These are phyloP conservation scores for Phoebastria nigripes DNA, from an alignment of 2,797 vertebrate species.

Conservation along the genomic window DNA sequence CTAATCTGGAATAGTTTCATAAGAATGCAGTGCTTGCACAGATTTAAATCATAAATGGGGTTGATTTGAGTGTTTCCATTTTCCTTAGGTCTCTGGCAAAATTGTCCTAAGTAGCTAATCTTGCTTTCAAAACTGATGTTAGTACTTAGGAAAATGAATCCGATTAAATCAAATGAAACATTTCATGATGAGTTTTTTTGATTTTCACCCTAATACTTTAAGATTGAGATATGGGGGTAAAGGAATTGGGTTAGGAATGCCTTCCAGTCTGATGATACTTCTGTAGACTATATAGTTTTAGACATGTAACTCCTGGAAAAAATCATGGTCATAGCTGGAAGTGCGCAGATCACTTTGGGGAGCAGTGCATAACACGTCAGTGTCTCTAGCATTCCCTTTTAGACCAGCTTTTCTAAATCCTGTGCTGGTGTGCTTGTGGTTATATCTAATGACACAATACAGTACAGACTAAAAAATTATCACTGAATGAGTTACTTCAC, in stretches of 20 bases:
- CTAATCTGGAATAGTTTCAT: neutral
- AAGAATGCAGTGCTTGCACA: neutral
- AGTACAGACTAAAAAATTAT: neutral
- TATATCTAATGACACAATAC: neutral
- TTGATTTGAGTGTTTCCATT: neutral
- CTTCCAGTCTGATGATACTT: neutral
- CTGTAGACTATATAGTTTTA: neutral
- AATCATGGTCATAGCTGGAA: neutral
- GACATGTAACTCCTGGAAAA: neutral
- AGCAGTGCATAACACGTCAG: neutral
- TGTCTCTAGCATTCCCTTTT: neutral
- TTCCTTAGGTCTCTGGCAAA: neutral
- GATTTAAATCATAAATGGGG: neutral
- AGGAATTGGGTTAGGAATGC: neutral
- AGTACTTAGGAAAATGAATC: neutral
- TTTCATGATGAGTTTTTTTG: neutral
- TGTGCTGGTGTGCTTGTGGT: fast-evolving
- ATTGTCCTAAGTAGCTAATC: neutral
- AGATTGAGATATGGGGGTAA: neutral
- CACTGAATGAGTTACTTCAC: neutral
- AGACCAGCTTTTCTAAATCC: neutral
- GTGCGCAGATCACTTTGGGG: neutral
- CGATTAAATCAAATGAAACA: neutral
- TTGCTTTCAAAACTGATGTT: neutral
- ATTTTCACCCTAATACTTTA: neutral